Base-by-base conservation (phyloP, 1,140 invertebrate species). In the Conopomorpha cramerella region DNA sequence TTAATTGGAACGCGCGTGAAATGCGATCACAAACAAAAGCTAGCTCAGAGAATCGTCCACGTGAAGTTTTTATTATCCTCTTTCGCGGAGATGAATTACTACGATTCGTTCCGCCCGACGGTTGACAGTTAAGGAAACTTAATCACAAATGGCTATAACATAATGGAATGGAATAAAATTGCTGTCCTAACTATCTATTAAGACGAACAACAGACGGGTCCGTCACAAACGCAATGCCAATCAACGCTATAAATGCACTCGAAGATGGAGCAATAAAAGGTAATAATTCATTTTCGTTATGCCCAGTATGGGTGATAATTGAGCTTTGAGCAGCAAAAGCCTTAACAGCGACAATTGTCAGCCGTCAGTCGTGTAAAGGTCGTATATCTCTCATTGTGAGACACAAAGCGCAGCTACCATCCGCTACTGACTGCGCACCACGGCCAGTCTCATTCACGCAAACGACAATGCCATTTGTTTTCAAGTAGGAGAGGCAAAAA, bases 211-310 rank as follows among this genome's bases (percentile, higher is more conserved):
- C 45, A 34, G 43, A 38, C 41, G 14, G n/a, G 41, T 18, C 16
- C 16, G 30, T 30, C 23, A 18, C 33, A 30, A 34, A 47, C 28
- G 39, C 45, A 23, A 30, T 42, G 36, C 36, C 37, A 45, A 54
- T 57, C 57, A 60, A 49, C 39, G 39, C 41, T 45, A 39, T 51
- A 48, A 56, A 54, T 33, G 41, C 38, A 30, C 36, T 47, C 39
- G 31, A 36, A 49, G 48, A 45, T 26, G 25, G 43, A 36, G 53
- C 48, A 57, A 67, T 70, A 63, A 62, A 63, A 53, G 56, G 64
- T 47, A 55, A 70, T 72, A 72, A 74, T 68, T 74, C 67, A 72
- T 72, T 70, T 74, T 72, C 60, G 67, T 71, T 72, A 66, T 72
- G 70, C 67, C 52, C 52, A 54, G 55, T 57, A 63, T 58, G 61